A percentile compares a stretch with the other conserved stretches of the same genome.
Evolutionary conservation across 1,140 invertebrate species (phyloP).

Genomic region (Pectinophora gossypiella): DNA sequence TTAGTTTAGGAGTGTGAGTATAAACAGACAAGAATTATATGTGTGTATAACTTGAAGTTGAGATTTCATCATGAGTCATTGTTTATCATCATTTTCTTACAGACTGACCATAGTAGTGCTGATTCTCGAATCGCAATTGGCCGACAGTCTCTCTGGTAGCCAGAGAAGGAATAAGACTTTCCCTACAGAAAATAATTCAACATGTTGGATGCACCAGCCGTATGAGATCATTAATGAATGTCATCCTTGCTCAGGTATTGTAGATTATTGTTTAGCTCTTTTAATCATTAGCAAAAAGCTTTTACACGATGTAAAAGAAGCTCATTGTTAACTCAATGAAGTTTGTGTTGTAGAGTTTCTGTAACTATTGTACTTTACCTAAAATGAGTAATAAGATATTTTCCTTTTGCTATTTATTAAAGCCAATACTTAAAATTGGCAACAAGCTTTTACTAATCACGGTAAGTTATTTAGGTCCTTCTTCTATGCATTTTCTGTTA

Average conservation of each 20-base stretch:
- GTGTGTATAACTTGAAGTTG: neutral
- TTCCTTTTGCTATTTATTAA: too few species aligned
- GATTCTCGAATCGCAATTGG: slow-evolving; percentile 86
- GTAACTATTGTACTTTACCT: too few species aligned
- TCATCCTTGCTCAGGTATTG: slow-evolving; percentile 84
- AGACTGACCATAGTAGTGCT: slow-evolving; percentile 86
- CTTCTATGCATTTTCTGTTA: slow-evolving; percentile 23
- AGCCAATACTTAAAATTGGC: too few species aligned
- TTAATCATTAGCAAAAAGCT: neutral
- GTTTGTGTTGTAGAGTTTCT: too few species aligned
- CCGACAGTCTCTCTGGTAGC: slow-evolving; percentile 68
- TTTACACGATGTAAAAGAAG: too few species aligned
- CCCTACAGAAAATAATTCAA: slow-evolving; percentile 84
- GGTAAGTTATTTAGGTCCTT: too few species aligned
- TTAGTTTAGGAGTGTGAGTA: slow-evolving; percentile 58
- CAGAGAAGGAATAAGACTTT: slow-evolving; percentile 76
- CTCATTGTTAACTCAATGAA: too few species aligned
- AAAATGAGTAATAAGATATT: too few species aligned
- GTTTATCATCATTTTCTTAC: slow-evolving; percentile 31
- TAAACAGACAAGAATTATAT: too few species aligned
- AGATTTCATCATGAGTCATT: neutral
- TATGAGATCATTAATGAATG: slow-evolving; percentile 84
- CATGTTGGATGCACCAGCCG: slow-evolving; percentile 82
- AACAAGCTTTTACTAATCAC: too few species aligned
- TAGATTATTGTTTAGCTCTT: too few species aligned